Conservation (phyloP, 2,113 vertebrate species). For the Cheirogaleus medius region DNA sequence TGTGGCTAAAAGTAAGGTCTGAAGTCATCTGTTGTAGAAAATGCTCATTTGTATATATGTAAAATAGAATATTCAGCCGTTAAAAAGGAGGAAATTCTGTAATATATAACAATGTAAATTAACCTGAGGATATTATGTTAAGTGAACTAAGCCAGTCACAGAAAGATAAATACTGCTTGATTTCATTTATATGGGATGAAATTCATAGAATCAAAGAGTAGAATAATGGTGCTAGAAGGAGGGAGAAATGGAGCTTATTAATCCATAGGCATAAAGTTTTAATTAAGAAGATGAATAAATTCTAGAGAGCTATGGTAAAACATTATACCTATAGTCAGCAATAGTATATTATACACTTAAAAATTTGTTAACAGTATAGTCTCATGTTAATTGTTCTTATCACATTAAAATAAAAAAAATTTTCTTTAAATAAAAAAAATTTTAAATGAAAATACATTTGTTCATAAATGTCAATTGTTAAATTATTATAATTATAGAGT, state of each 20-base stretch:
- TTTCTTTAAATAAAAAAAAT: no score
- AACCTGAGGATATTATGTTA: not conserved
- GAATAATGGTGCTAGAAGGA: not conserved
- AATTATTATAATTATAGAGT: not conserved
- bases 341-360: not conserved
- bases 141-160: not conserved
- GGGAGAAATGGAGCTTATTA: not conserved
- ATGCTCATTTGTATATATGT: not conserved
- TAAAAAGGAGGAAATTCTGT: not conserved
- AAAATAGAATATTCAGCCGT: not conserved
- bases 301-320: not conserved
- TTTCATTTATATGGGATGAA: not conserved
- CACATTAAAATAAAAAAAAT: not conserved
- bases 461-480: constrained; percentile 7
- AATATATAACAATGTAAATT: not conserved
- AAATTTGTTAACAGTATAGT: not conserved
- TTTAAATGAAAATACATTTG: not conserved
- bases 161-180: not conserved
- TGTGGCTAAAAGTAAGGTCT: not conserved
- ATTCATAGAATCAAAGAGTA: not conserved
- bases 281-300: not conserved
- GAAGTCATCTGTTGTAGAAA: not conserved
- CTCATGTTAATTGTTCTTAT: not conserved
- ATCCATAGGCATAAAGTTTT: not conserved
- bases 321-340: not conserved